Percentiles rank a stretch among this genome's conserved stretches.
phyloP scores from a whole-genome alignment of 2,113 vertebrate genomes.

The Phasianus colchicus region DNA sequence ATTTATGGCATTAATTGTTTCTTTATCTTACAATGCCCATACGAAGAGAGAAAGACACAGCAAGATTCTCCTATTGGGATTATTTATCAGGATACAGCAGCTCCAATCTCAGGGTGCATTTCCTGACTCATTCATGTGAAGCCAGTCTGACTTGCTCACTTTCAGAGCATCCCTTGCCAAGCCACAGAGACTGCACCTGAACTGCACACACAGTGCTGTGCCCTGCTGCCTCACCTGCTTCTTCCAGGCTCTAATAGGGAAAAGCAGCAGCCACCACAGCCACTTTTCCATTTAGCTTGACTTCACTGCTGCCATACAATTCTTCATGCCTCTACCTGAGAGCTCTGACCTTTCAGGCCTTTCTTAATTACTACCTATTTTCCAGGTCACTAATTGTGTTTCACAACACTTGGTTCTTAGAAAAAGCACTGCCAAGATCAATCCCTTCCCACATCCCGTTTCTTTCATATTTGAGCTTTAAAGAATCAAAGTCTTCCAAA shows the following conservation, averaged over 20 bases:
- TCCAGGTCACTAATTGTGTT: slow-evolving; percentile 9
- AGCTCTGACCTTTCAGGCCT: not conserved
- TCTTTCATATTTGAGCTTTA: not conserved
- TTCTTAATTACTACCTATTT: slow-evolving; percentile 28
- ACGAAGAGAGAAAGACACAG: slow-evolving; percentile 8
- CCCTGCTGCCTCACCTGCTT: not conserved
- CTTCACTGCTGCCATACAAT: not conserved
- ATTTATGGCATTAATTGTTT: not conserved
- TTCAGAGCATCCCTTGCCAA: not conserved
- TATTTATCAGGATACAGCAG: not conserved
- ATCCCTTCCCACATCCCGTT: not conserved
- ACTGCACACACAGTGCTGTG: not conserved
- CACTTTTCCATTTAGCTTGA: not conserved
- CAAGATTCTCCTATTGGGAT: slow-evolving; percentile 8
- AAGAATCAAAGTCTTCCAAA: not conserved
- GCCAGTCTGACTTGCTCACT: not conserved
- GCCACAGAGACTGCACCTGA: not conserved
- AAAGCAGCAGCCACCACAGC: not conserved
- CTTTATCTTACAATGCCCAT: not conserved
- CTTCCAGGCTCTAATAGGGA: not conserved
- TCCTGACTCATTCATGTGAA: not conserved
- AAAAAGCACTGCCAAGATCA: not conserved
- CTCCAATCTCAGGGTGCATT: not conserved
- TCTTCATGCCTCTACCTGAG: not conserved
- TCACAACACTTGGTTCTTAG: not conserved